These are phyloP conservation scores for Orchesella flavescens DNA, from an alignment of 2,888 invertebrate species.

Conservation along the genomic window DNA sequence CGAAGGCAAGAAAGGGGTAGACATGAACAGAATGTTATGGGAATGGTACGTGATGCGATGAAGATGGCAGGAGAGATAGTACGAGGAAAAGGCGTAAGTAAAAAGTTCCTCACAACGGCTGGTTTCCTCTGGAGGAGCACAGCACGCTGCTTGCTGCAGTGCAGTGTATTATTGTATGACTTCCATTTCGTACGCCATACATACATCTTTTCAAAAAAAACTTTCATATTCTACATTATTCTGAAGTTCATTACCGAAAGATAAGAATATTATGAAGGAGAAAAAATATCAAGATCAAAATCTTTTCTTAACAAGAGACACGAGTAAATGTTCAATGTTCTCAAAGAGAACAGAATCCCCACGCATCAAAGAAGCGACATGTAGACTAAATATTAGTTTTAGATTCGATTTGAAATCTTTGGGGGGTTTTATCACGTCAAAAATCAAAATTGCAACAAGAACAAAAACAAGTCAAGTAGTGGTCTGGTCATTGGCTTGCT, in stretches of 20 bases:
- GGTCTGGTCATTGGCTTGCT: conserved; percentile 20
- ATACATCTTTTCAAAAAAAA: background rate
- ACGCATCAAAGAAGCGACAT: background rate
- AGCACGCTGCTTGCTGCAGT: background rate
- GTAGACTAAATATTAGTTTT: conserved; percentile 43
- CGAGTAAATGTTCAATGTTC: conserved; percentile 43
- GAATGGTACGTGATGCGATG: conserved; percentile 43
- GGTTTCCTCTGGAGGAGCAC: background rate
- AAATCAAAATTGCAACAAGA: conserved; percentile 23
- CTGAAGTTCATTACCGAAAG: background rate
- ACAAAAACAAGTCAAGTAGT: background rate
- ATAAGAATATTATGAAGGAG: conserved; percentile 21
- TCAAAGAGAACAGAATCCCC: background rate
- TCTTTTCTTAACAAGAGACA: conserved; percentile 53
- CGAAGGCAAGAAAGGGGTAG: background rate
- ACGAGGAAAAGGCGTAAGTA: background rate
- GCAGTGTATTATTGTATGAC: background rate
- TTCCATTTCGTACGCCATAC: conserved; percentile 3
- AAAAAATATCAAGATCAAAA: conserved; percentile 45
- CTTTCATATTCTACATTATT: conserved; percentile 33
- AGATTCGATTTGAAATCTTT: conserved; percentile 46
- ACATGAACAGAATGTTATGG: conserved; percentile 26
- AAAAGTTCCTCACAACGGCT: conserved; percentile 17
- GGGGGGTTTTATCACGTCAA: conserved; percentile 50
- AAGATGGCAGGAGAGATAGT: conserved; percentile 39